Base-by-base conservation (phyloP, 2,113 vertebrate genomes). In the Theristicus caerulescens region DNA sequence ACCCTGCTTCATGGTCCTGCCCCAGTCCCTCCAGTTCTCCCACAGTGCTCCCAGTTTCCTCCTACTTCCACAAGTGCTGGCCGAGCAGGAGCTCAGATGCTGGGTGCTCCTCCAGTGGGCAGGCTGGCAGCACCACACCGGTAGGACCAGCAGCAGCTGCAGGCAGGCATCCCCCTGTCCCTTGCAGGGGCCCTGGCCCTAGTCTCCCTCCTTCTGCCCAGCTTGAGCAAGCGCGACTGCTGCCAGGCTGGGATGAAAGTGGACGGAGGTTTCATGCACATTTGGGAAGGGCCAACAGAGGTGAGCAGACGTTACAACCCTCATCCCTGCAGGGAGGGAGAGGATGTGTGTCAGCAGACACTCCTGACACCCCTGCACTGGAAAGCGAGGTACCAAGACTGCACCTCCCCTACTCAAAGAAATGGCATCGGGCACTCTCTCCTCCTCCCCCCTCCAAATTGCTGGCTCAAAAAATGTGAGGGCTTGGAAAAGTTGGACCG, bases 391-490 rank as follows among this genome's bases (percentile, higher is more conserved):
- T 13, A 24, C 32, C 34, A 29, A 44, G 20, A 34, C 44, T 59
- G 18, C 1, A 3, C 13, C 9, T 3, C 14, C 8, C 10, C 14
- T 15, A 12, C 11, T 18, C 31, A 66, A 27, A 89, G 11, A 62
- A 29, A 55, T 1, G 2, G 18, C 51, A 34, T 11, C 4, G 1
- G 22, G n/a, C 1, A 1, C 38, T 38, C 24, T 38, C 27, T 36
- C 19, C 21, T 22, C 25, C 64, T 19, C 5, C 17, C 22, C 5
- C 19, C 36, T 52, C 13, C 27, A 46, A 31, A 8, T 40, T 40
- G 9, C 29, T 18, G 16, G 29, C 52, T 73, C 34, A 77, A 46
- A 44, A 46, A 20, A 7, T 1, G 1, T 0, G 0, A 79, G 18
- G 16, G 20, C 29, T 71, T 79, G 52, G 66, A 54, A 73, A 67